Percentiles rank a stretch among this genome's conserved stretches.
phyloP scores from a whole-genome alignment of 2,113 vertebrate species.

The Centropus bengalensis region DNA sequence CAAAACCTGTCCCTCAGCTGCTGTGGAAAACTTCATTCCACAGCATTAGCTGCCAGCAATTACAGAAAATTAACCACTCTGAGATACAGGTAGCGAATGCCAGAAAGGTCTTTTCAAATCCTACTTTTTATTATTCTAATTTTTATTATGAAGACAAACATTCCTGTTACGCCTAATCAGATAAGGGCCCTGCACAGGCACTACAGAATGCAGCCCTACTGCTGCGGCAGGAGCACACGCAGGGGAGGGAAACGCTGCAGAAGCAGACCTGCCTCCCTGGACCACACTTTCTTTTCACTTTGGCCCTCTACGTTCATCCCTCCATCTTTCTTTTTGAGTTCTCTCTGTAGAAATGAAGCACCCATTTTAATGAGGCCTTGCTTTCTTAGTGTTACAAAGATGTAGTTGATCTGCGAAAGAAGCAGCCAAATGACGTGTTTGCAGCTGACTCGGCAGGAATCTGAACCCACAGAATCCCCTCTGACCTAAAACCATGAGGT shows the following conservation, averaged over 20 bases:
- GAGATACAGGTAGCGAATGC: background rate
- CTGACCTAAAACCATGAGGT: background rate
- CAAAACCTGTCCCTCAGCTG: background rate
- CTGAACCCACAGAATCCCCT: background rate
- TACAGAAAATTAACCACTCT: background rate
- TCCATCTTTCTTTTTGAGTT: background rate
- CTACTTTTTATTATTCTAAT: background rate
- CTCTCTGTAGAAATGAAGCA: background rate
- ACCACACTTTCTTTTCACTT: background rate
- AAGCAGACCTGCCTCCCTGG: background rate
- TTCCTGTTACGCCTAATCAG: background rate
- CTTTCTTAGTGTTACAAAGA: conserved; percentile 30
- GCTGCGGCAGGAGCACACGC: background rate
- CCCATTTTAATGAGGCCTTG: background rate
- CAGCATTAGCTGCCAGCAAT: background rate
- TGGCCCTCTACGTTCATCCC: background rate
- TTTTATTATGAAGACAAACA: background rate
- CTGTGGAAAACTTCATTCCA: background rate
- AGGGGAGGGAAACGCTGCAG: background rate
- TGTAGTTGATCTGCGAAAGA: background rate
- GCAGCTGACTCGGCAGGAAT: conserved; percentile 27
- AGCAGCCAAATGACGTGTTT: background rate
- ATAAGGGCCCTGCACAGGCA: background rate
- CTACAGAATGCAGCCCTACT: background rate
- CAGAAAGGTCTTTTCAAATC: background rate